A percentile compares a stretch with the other conserved stretches of the same genome.
Evolutionary conservation across 2,888 invertebrate genomes (phyloP).

Genomic region (Parnassius glacialis): DNA sequence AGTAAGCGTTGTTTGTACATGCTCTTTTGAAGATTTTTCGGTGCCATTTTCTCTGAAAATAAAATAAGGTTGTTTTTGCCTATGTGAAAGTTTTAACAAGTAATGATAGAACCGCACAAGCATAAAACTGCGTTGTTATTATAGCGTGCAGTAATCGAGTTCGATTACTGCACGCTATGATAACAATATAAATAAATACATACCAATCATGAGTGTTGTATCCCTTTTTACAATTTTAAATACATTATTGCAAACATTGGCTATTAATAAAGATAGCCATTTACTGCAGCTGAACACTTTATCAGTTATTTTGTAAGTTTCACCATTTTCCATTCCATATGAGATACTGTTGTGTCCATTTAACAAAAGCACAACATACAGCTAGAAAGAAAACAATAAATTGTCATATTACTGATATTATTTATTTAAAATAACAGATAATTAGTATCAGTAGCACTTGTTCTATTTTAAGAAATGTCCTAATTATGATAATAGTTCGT

Average conservation of each 20-base stretch:
- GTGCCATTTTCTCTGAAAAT: slow-evolving; percentile 58
- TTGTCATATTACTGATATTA: slow-evolving; percentile 7
- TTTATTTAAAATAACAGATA: slow-evolving; percentile 1
- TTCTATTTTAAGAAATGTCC: slow-evolving; percentile 22
- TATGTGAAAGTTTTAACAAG: not conserved
- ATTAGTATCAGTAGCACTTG: slow-evolving; percentile 9
- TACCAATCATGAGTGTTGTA: slow-evolving; percentile 62
- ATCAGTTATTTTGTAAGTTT: slow-evolving; percentile 56
- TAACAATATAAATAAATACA: too few species aligned
- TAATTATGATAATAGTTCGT: slow-evolving; percentile 23
- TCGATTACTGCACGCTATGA: too few species aligned
- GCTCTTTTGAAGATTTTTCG: slow-evolving; percentile 49
- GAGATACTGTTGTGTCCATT: slow-evolving; percentile 37
- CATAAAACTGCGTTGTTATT: too few species aligned
- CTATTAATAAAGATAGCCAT: slow-evolving; percentile 57
- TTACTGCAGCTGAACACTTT: slow-evolving; percentile 57
- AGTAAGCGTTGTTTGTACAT: slow-evolving; percentile 43
- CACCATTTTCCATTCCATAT: slow-evolving; percentile 35
- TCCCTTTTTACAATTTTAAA: slow-evolving; percentile 68
- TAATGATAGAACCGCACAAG: not conserved
- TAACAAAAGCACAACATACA: slow-evolving; percentile 49
- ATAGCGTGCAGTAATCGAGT: too few species aligned
- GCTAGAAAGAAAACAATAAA: slow-evolving; percentile 44
- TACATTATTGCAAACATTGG: slow-evolving; percentile 59
- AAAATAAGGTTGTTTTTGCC: not conserved